Conservation (phyloP, 1,140 invertebrate species). For the Philaenus spumarius region DNA sequence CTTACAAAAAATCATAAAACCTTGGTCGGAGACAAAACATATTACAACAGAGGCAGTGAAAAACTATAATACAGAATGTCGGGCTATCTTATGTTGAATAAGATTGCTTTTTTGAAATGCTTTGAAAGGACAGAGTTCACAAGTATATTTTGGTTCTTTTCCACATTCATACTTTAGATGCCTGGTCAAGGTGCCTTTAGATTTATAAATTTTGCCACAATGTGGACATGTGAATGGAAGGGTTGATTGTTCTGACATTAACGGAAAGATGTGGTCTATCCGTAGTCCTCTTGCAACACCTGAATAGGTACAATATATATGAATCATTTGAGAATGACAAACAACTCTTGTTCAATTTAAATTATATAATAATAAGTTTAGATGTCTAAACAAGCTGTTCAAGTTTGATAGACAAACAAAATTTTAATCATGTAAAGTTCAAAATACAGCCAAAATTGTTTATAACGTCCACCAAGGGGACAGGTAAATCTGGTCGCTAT, state of each 20-base stretch:
- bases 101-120: constrained; percentile 41
- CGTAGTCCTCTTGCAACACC: neutral
- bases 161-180: constrained; percentile 29
- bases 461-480: no score
- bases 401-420: no score
- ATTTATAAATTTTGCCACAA: constrained; percentile 23
- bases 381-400: no score
- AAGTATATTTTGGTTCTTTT: constrained; percentile 23
- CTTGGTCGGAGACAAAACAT: no score
- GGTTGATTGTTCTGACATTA: neutral
- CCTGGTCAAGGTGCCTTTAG: constrained; percentile 17
- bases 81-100: constrained; percentile 31
- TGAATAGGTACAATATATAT: constrained; percentile 11
- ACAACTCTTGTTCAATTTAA: no score
- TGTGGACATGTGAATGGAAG: constrained; percentile 17
- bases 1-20: no score
- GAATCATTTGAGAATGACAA: no score
- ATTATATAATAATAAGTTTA: no score
- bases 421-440: no score
- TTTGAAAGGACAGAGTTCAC: constrained; percentile 36
- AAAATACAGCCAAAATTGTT: no score
- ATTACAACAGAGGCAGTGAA: no score
- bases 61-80: neutral
- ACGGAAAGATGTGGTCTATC: neutral
- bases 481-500: no score